A percentile compares a stretch with the other conserved stretches of the same genome.
These are phyloP conservation scores for Polyergus mexicanus DNA, from an alignment of 1,140 invertebrate genomes.

Conservation along the genomic window DNA sequence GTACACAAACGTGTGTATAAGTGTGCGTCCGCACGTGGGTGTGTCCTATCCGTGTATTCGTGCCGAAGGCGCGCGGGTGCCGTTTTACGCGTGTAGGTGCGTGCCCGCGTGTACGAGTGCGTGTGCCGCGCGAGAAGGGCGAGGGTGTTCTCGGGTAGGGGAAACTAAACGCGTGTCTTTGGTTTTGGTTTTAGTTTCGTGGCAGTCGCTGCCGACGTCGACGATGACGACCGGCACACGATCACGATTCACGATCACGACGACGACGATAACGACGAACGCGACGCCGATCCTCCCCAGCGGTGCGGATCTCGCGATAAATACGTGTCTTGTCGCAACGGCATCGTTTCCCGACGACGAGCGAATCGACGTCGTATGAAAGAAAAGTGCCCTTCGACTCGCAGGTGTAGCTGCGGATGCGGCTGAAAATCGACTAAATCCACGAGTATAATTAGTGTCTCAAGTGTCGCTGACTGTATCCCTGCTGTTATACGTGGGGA, in stretches of 20 bases:
- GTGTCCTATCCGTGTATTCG: background rate
- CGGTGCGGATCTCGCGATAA: background rate
- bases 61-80: slow-evolving; percentile 19
- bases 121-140: slow-evolving; percentile 63
- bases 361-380: background rate
- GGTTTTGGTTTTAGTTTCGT: slow-evolving; percentile 81
- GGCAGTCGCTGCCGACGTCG: slow-evolving; percentile 77
- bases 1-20: background rate
- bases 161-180: slow-evolving; percentile 80
- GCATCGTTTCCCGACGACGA: background rate
- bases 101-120: slow-evolving; percentile 35
- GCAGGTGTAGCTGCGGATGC: slow-evolving; percentile 7
- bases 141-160: slow-evolving; percentile 73
- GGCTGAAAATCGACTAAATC: slow-evolving; percentile 38
- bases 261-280: slow-evolving; percentile 45
- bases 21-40: background rate
- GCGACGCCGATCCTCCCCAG: background rate
- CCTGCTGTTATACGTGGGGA: background rate
- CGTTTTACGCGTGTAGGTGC: slow-evolving; percentile 19
- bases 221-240: slow-evolving; percentile 60
- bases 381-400: background rate
- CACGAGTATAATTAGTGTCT: slow-evolving; percentile 24
- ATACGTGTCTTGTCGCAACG: background rate
- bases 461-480: slow-evolving; percentile 8
- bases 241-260: slow-evolving; percentile 58